These are phyloP conservation scores for Apocheima hispidaria DNA, from an alignment of 2,888 invertebrate genomes.

Conservation along the genomic window DNA sequence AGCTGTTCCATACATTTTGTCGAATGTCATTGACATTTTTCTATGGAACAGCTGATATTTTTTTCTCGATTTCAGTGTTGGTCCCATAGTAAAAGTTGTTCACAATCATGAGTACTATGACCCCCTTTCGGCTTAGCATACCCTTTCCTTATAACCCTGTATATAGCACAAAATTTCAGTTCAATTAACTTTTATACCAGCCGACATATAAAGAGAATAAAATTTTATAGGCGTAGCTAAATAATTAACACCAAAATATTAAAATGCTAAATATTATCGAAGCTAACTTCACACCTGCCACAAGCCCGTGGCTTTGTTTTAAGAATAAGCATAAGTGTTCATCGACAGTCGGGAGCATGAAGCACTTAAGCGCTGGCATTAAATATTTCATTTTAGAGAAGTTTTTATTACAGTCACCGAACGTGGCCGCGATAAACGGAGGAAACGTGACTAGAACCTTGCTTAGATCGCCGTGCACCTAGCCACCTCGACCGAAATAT, in stretches of 20 bases:
- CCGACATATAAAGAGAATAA: too few relatives aligned
- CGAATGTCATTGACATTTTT: too few relatives aligned
- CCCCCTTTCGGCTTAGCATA: too few relatives aligned
- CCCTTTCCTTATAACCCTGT: too few relatives aligned
- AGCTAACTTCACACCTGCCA: conserved; percentile 44
- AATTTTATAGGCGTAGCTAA: too few relatives aligned
- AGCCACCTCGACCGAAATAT: conserved; percentile 44
- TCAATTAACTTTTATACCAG: too few relatives aligned
- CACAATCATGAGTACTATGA: too few relatives aligned
- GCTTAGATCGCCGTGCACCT: conserved; percentile 67
- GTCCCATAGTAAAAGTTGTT: too few relatives aligned
- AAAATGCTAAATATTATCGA: conserved; percentile 17
- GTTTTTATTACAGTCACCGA: conserved; percentile 81
- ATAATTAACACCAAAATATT: background rate
- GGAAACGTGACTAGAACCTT: conserved; percentile 78
- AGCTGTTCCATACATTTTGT: too few relatives aligned
- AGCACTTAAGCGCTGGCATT: conserved; percentile 73
- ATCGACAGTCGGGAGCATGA: conserved; percentile 61
- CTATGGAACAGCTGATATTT: too few relatives aligned
- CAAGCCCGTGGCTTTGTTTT: conserved; percentile 57
- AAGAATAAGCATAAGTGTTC: conserved; percentile 69
- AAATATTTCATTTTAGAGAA: conserved; percentile 85
- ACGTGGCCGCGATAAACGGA: conserved; percentile 83
- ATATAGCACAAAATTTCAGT: too few relatives aligned
- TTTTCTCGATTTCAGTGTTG: too few relatives aligned